A percentile compares a stretch with the other conserved stretches of the same genome.
Evolutionary conservation across 2,888 invertebrate genomes (phyloP).

Genomic region (Hermaeophaga mercurialis): DNA sequence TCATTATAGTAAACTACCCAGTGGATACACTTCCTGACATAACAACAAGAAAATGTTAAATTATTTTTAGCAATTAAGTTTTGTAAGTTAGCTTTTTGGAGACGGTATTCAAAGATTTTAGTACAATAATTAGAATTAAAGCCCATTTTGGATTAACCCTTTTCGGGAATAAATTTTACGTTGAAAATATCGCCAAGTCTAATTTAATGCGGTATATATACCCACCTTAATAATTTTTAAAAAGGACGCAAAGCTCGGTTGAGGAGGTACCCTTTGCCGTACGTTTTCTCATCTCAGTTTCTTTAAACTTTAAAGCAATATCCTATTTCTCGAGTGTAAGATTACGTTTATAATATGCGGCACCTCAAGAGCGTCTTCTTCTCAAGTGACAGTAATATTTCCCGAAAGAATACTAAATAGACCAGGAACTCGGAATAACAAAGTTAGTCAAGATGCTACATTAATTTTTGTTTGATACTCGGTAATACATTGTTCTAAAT

Average conservation of each 20-base stretch:
- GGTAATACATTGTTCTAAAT: no score
- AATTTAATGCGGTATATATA: neutral
- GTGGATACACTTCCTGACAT: no score
- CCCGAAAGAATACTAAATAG: slow-evolving; percentile 8
- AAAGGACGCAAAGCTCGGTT: neutral
- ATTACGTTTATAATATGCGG: slow-evolving; percentile 24
- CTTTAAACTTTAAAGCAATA: slow-evolving; percentile 15
- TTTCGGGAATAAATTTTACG: no score
- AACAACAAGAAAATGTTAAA: no score
- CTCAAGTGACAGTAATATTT: slow-evolving; percentile 20
- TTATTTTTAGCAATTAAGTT: no score
- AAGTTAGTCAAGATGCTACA: no score
- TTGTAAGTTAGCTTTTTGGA: no score
- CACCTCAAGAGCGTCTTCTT: slow-evolving; percentile 20
- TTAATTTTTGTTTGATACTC: neutral
- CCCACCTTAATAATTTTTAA: slow-evolving; percentile 4
- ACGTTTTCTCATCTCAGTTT: slow-evolving; percentile 7
- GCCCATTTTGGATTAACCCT: no score
- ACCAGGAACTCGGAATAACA: neutral
- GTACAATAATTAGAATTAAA: no score
- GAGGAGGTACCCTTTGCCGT: neutral
- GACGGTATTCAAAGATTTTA: no score
- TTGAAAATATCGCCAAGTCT: neutral
- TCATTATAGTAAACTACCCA: no score
- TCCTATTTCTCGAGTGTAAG: slow-evolving; percentile 19